These are phyloP conservation scores for Lagocephalus sceleratus DNA, from an alignment of 2,797 vertebrate genomes.

Conservation along the genomic window DNA sequence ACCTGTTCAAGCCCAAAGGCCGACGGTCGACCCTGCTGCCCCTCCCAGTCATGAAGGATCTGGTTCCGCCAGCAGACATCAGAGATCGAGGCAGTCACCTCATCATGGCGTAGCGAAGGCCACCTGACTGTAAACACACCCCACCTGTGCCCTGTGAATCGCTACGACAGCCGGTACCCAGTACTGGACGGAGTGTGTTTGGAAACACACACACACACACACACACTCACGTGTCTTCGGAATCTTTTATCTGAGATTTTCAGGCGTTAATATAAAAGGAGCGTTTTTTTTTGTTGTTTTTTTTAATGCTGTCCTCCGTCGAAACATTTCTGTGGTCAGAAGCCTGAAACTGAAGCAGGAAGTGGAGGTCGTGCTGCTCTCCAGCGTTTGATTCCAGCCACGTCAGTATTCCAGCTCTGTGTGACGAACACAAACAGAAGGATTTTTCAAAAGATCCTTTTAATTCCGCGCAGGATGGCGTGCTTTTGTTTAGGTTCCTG, in stretches of 20 bases:
- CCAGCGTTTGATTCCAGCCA: constrained; percentile 20
- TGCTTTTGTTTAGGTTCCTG: constrained; percentile 48
- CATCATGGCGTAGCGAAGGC: constrained; percentile 83
- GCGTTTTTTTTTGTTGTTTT: too few relatives aligned
- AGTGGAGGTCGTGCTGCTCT: constrained; percentile 37
- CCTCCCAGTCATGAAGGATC: constrained; percentile 82
- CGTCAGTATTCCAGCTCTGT: constrained; percentile 23
- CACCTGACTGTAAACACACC: constrained; percentile 25
- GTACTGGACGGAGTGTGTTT: constrained; percentile 37
- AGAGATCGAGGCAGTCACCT: constrained; percentile 89
- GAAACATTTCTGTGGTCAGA: constrained; percentile 21
- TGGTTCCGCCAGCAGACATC: constrained; percentile 85
- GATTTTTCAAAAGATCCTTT: constrained; percentile 60
- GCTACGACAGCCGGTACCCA: constrained; percentile 44
- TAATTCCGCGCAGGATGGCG: constrained; percentile 65
- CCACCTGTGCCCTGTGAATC: constrained; percentile 41
- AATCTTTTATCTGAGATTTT: too few relatives aligned
- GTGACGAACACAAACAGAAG: constrained; percentile 15
- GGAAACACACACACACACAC: too few relatives aligned
- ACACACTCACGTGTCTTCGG: too few relatives aligned
- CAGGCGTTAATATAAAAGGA: too few relatives aligned
- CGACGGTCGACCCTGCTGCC: constrained; percentile 73
- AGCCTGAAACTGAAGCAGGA: constrained; percentile 17
- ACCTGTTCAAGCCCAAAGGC: constrained; percentile 87
- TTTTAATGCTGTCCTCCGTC: constrained; percentile 22